A percentile compares a stretch with the other conserved stretches of the same genome.
phyloP scores from a whole-genome alignment of 2,888 invertebrate species.

The Drosophila hamatofila region DNA sequence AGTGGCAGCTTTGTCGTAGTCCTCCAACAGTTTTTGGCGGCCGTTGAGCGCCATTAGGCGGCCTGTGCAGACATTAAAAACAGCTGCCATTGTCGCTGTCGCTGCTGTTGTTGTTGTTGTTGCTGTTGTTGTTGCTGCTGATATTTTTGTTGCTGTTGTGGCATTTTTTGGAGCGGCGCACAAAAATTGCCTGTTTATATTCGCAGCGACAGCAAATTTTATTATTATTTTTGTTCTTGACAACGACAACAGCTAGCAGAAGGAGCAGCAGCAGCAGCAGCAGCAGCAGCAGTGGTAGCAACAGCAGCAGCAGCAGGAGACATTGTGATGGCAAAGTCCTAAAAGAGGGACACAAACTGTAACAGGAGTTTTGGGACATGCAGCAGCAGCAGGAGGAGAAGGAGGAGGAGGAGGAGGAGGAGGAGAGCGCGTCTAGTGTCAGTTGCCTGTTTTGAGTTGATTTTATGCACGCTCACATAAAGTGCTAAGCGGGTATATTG shows the following conservation, averaged over 20 bases:
- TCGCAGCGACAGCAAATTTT: slow-evolving; percentile 81
- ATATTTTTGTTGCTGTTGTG: slow-evolving; percentile 51
- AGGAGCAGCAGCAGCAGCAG: slow-evolving; percentile 14
- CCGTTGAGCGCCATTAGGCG: slow-evolving; percentile 67
- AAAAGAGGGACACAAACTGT: background rate
- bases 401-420: too few species aligned
- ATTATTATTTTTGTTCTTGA: slow-evolving; percentile 80
- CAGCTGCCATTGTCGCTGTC: slow-evolving; percentile 66
- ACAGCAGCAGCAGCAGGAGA: background rate
- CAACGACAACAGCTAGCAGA: slow-evolving; percentile 61
- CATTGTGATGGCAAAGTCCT: background rate
- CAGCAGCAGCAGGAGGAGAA: background rate
- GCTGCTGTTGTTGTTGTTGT: slow-evolving; percentile 20
- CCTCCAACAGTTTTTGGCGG: slow-evolving; percentile 46
- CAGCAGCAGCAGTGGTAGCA: slow-evolving; percentile 2
- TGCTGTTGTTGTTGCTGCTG: slow-evolving; percentile 25
- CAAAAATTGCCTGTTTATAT: slow-evolving; percentile 81
- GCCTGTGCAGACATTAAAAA: slow-evolving; percentile 78
- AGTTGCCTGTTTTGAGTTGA: slow-evolving; percentile 37
- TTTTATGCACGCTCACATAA: slow-evolving; percentile 5
- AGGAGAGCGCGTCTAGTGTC: slow-evolving; percentile 28
- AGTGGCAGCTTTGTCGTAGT: slow-evolving; percentile 49
- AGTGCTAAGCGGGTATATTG: background rate
- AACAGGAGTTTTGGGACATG: background rate
- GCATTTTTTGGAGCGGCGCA: slow-evolving; percentile 54